These are phyloP conservation scores for Carollia perspicillata DNA, from an alignment of 2,113 vertebrate genomes.

Conservation along the genomic window DNA sequence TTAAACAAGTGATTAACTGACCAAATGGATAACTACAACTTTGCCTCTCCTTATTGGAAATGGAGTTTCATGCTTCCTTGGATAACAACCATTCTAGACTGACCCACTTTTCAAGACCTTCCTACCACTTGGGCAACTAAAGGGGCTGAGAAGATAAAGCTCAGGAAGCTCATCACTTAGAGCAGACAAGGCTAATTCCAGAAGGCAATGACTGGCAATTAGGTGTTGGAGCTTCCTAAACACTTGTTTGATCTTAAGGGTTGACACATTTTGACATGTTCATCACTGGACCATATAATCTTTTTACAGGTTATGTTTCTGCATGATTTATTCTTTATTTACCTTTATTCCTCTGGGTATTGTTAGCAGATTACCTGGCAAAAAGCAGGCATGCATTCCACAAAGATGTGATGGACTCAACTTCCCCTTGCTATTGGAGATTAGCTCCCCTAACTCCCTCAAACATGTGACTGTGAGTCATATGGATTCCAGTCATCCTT, in stretches of 20 bases:
- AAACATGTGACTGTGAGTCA: not conserved
- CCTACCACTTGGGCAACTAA: not conserved
- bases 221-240: not conserved
- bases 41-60: not conserved
- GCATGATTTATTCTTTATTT: not conserved
- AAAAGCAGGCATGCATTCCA: not conserved
- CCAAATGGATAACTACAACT: not conserved
- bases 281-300: not conserved
- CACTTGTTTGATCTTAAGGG: not conserved
- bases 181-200: not conserved
- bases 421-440: not conserved
- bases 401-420: not conserved
- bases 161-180: not conserved
- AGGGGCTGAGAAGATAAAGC: not conserved
- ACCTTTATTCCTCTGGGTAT: not conserved
- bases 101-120: not conserved
- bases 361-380: not conserved
- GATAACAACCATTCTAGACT: not conserved
- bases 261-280: slow-evolving; percentile 6
- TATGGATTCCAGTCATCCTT: not conserved
- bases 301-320: not conserved
- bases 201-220: not conserved
- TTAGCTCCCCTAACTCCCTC: not conserved
- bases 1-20: not conserved
- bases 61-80: not conserved